phyloP scores from a whole-genome alignment of 2,888 invertebrate genomes.

The Tenthredo amoena region DNA sequence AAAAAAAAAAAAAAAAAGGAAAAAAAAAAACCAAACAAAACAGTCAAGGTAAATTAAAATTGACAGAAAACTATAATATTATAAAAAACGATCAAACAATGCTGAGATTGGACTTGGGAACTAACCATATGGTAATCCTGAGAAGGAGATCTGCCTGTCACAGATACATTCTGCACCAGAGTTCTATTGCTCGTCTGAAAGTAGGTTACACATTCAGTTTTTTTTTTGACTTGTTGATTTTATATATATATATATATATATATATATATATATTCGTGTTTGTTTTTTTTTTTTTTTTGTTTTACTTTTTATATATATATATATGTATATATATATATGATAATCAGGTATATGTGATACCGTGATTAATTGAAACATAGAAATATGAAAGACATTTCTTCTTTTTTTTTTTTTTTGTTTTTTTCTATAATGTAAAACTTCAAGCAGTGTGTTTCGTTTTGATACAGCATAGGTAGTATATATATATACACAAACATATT shows the following conservation, averaged over 20 bases:
- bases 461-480: neutral
- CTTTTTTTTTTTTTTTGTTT: neutral
- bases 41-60: conserved; percentile 52
- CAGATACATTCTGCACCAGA: conserved; percentile 79
- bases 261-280: conserved; percentile 31
- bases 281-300: conserved; percentile 51
- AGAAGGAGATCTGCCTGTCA: conserved; percentile 79
- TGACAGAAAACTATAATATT: conserved; percentile 64
- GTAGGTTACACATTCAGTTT: conserved; percentile 77
- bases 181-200: conserved; percentile 79
- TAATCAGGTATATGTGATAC: neutral
- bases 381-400: neutral
- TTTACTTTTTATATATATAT: conserved; percentile 41
- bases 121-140: conserved; percentile 79
- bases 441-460: neutral
- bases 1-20: conserved; percentile 19
- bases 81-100: conserved; percentile 77
- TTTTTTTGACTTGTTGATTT: conserved; percentile 46
- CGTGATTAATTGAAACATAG: neutral
- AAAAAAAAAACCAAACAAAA: conserved; percentile 56
- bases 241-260: conserved; percentile 34
- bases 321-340: conserved; percentile 35
- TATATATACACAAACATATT: neutral
- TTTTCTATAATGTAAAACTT: neutral
- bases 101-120: conserved; percentile 77